Conservation (phyloP, 2,113 vertebrate genomes). For the Halcyon senegalensis region DNA sequence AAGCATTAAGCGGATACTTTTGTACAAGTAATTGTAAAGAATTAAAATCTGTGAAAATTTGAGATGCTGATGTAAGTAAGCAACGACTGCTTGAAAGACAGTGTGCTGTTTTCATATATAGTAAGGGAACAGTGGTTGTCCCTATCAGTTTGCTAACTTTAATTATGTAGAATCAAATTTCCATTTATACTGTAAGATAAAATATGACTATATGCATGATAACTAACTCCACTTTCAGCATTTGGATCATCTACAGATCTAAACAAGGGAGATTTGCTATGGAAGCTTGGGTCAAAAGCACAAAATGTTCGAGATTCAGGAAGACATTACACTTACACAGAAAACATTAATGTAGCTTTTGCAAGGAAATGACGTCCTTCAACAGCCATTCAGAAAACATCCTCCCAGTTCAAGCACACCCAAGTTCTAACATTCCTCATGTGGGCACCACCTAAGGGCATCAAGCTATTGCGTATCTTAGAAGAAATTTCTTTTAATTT, state of each 20-base stretch:
- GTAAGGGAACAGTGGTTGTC: not conserved
- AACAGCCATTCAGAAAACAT: not conserved
- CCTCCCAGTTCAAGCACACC: not conserved
- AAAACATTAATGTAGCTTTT: not conserved
- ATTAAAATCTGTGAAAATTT: not conserved
- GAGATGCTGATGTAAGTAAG: not conserved
- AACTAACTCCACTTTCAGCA: not conserved
- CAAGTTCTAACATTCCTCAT: not conserved
- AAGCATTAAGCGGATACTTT: not conserved
- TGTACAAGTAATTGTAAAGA: not conserved
- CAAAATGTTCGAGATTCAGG: not conserved
- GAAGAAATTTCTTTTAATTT: not conserved
- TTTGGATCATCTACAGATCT: not conserved
- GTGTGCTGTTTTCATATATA: not conserved
- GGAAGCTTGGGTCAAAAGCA: not conserved
- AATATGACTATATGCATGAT: fast-evolving
- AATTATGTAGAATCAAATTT: not conserved
- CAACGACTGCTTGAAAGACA: not conserved
- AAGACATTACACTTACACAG: not conserved
- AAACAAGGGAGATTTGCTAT: not conserved
- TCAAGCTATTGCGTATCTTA: not conserved
- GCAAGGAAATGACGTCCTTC: fast-evolving
- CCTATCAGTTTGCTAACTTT: not conserved
- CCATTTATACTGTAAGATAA: not conserved
- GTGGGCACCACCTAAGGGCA: not conserved